phyloP scores from a whole-genome alignment of 2,113 vertebrate species.

The Rostratula benghalensis region DNA sequence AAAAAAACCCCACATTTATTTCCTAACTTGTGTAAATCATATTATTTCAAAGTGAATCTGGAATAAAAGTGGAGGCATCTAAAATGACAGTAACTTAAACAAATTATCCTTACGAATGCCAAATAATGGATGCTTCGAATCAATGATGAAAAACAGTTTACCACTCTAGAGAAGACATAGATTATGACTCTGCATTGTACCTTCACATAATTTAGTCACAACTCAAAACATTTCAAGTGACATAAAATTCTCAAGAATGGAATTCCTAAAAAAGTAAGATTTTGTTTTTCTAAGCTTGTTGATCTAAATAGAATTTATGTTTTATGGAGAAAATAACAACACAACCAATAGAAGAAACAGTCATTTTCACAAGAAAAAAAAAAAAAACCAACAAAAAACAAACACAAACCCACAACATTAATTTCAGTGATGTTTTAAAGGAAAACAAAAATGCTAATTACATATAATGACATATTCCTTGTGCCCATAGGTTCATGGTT shows the following conservation, averaged over 20 bases:
- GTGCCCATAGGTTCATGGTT: not conserved
- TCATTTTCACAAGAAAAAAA: not conserved
- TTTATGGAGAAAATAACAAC: not conserved
- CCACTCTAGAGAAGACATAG: not conserved
- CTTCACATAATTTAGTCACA: not conserved
- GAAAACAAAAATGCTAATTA: not conserved
- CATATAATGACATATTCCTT: not conserved
- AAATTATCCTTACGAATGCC: not conserved
- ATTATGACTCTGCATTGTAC: not conserved
- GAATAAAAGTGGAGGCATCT: not conserved
- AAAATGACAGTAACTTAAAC: not conserved
- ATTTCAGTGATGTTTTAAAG: not conserved
- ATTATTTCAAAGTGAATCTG: not conserved
- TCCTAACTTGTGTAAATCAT: not conserved
- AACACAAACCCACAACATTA: no score
- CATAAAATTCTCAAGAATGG: not conserved
- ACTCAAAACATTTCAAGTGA: not conserved
- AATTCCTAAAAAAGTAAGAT: not conserved
- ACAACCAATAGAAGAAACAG: not conserved
- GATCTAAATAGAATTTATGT: not conserved
- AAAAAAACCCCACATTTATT: not conserved
- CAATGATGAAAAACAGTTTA: not conserved
- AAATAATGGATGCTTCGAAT: not conserved
- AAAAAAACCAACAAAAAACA: no score
- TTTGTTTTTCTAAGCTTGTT: not conserved